Evolutionary conservation across 2,113 vertebrate species (phyloP), one percentile per base, ranked within the genome.

Genomic region (Neoarius graeffei): DNA sequence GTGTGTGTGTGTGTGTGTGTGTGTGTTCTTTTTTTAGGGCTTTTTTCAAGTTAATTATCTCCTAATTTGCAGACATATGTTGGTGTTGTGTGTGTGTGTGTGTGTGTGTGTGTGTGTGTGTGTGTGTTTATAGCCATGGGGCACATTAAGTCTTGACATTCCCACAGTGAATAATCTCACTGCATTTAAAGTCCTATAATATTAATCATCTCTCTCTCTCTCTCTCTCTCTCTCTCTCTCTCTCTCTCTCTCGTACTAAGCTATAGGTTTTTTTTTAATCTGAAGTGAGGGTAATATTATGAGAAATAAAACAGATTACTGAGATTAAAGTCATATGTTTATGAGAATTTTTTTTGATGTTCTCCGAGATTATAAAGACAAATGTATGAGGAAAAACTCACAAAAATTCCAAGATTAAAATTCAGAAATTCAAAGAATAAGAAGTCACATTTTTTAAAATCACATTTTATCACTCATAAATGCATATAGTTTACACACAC

Each of bases 101-200:
- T 25, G 48, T 64, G 84, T 82, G 66, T 85, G 27, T 85, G 82
- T 74, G 23, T 25, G 48, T 64, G 84, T 82, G 66, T 82, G 73
- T 79, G 60, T 86, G 60, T 56, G 69, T 42, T 20, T 85, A 42
- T 81, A 76, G 86, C 91, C 87, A 87, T 42, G 86, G 84, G 91
- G 87, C 88, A 88, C 89, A 92, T 92, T 91, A 91, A 91, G 83
- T 81, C 77, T 79, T 74, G 77, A 89, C 90, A 91, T 92, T 91
- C 90, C 90, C 91, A 90, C 88, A 85, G 90, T 86, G 90, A 88
- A 90, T 91, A 90, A 91, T 91, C 89, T 91, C 77, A 87, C 88
- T 90, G 83, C 90, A 91, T 91, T 90, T 88, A 90, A 86, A 88
- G 88, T 74, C 62, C 67, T 88, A 76, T 85, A 91, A 87, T 87